Evolutionary conservation across 2,113 vertebrate genomes (phyloP).

Genomic region (Dasyurus viverrinus): DNA sequence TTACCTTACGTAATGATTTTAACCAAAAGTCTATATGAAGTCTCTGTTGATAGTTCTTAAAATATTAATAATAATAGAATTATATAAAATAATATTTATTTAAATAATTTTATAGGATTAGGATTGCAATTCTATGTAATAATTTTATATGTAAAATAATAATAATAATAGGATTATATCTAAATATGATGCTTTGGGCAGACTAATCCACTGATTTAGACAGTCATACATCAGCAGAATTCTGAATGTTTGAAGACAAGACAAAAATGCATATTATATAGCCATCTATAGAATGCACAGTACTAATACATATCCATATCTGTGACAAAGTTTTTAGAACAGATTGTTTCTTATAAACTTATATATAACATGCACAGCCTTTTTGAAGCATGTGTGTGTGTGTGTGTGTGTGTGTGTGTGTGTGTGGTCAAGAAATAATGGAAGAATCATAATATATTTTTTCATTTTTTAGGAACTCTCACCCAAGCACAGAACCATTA

Average conservation of each 20-base stretch:
- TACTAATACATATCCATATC: background rate
- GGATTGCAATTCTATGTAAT: no score
- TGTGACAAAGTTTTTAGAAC: background rate
- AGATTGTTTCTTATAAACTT: background rate
- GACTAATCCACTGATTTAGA: background rate
- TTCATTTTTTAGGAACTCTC: constrained; percentile 86
- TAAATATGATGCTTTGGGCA: background rate
- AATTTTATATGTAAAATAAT: no score
- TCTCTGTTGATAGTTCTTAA: background rate
- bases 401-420: background rate
- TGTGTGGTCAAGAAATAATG: background rate
- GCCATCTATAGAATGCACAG: background rate
- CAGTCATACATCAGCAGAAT: background rate
- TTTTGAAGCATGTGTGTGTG: background rate
- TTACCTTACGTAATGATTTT: background rate
- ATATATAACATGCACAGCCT: background rate
- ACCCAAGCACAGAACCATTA: constrained; percentile 85
- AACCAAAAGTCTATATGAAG: background rate
- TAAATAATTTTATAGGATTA: no score
- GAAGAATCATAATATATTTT: constrained; percentile 45
- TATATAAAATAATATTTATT: background rate
- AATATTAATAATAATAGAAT: background rate
- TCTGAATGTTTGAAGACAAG: background rate
- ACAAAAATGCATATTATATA: background rate
- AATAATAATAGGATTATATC: background rate